Evolutionary conservation across 2,888 invertebrate genomes (phyloP).

Genomic region (Monopis laevigella): DNA sequence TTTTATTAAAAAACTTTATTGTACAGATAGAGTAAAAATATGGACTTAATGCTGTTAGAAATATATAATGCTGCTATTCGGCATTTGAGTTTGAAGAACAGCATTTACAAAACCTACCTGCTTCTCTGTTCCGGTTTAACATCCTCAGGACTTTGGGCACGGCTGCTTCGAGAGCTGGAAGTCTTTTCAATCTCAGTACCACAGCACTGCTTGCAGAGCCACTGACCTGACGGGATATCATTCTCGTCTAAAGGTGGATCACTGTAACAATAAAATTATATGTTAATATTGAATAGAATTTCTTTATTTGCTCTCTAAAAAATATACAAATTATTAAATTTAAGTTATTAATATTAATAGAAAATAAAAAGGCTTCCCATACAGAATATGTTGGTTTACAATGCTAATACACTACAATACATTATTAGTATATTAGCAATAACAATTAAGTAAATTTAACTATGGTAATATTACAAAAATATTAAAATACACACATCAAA

Average conservation of each 20-base stretch:
- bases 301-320: too few relatives aligned
- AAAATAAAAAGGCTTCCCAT: too few relatives aligned
- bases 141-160: constrained; percentile 46
- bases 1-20: background rate
- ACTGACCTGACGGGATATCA: constrained; percentile 90
- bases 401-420: too few relatives aligned
- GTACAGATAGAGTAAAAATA: background rate
- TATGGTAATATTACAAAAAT: too few relatives aligned
- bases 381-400: too few relatives aligned
- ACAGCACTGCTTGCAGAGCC: constrained; percentile 89
- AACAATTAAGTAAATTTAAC: too few relatives aligned
- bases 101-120: constrained; percentile 26
- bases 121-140: constrained; percentile 49
- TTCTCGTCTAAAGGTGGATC: constrained; percentile 92
- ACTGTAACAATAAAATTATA: constrained; percentile 60
- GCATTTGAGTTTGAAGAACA: background rate
- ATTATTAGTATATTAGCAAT: too few relatives aligned
- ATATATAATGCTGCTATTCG: too few relatives aligned
- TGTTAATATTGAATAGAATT: too few relatives aligned
- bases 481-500: too few relatives aligned
- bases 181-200: constrained; percentile 52
- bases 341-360: too few relatives aligned
- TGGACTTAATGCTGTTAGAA: background rate
- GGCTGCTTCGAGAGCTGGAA: constrained; percentile 41
- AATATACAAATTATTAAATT: too few relatives aligned